phyloP scores from a whole-genome alignment of 64 coral and sea anemone genomes.

The Pocillopora damicornis region DNA sequence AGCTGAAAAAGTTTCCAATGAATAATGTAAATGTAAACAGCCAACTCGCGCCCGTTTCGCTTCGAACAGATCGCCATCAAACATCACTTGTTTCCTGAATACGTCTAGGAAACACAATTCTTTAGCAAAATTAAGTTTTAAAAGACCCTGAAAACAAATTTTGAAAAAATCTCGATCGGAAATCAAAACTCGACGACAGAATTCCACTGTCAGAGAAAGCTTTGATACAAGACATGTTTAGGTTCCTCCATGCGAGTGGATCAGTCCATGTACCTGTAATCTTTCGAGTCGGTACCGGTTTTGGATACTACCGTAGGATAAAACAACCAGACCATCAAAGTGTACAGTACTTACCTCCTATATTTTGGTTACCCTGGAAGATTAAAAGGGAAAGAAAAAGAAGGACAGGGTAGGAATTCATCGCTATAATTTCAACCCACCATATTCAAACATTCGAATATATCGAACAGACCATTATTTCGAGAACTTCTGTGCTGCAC shows the following conservation, averaged over 20 bases:
- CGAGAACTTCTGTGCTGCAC: not conserved
- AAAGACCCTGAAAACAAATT: not conserved
- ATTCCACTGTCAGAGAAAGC: not conserved
- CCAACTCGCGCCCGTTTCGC: constrained; percentile 1
- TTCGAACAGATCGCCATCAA: not conserved
- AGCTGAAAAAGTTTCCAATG: constrained; percentile 11
- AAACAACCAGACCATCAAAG: constrained; percentile 10
- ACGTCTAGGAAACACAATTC: not conserved
- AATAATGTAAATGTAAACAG: constrained; percentile 50
- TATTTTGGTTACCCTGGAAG: constrained; percentile 15
- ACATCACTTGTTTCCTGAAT: not conserved
- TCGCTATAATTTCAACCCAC: constrained; percentile 34
- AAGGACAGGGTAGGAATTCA: constrained; percentile 45
- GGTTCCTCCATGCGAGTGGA: constrained; percentile 12
- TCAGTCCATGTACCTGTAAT: constrained; percentile 4
- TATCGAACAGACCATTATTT: not conserved
- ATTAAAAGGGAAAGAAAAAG: constrained; percentile 50
- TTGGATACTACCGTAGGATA: not conserved
- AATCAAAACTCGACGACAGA: not conserved
- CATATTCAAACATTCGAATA: constrained; percentile 36
- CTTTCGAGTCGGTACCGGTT: constrained; percentile 33
- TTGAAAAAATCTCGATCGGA: not conserved
- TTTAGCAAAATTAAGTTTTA: not conserved
- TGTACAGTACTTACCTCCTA: constrained; percentile 47
- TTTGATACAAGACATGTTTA: not conserved